Evolutionary conservation across 2,888 invertebrate species (phyloP).

Genomic region (Cremastinae sp.): DNA sequence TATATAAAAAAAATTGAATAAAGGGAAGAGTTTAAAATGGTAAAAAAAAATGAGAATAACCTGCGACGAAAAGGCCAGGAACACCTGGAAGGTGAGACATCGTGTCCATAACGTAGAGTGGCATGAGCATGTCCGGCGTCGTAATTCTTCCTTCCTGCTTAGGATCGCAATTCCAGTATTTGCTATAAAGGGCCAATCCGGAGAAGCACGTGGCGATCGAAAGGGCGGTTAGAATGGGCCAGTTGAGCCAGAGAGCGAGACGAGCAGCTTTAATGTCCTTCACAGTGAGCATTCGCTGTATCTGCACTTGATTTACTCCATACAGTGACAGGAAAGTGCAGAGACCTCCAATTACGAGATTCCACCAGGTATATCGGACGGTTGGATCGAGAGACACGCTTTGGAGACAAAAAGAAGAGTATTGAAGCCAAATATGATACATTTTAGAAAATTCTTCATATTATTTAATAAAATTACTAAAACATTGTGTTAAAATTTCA

Average conservation of each 20-base stretch:
- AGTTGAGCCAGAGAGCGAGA: slow-evolving; percentile 88
- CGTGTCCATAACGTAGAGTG: slow-evolving; percentile 88
- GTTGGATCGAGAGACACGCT: slow-evolving; percentile 91
- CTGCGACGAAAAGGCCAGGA: slow-evolving; percentile 94
- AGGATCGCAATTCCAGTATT: slow-evolving; percentile 92
- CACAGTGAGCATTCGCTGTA: slow-evolving; percentile 88
- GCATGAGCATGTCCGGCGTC: slow-evolving; percentile 90
- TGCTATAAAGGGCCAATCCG: slow-evolving; percentile 92
- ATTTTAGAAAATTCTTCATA: too few species aligned
- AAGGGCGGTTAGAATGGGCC: slow-evolving; percentile 89
- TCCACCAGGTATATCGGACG: slow-evolving; percentile 91
- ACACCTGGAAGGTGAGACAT: slow-evolving; percentile 89
- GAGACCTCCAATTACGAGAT: slow-evolving; percentile 89
- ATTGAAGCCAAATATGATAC: too few species aligned
- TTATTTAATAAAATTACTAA: too few species aligned
- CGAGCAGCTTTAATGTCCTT: slow-evolving; percentile 87
- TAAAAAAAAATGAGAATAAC: slow-evolving; percentile 55
- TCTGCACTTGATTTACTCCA: slow-evolving; percentile 93
- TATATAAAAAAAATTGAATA: not conserved
- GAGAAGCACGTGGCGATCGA: slow-evolving; percentile 85
- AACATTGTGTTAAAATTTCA: too few species aligned
- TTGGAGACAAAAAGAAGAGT: slow-evolving; percentile 56
- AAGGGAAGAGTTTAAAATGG: slow-evolving; percentile 29
- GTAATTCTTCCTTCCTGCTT: slow-evolving; percentile 83
- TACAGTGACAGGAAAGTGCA: slow-evolving; percentile 91